Evolutionary conservation across 2,888 invertebrate species (phyloP).

Genomic region (Exocentrus adspersus): DNA sequence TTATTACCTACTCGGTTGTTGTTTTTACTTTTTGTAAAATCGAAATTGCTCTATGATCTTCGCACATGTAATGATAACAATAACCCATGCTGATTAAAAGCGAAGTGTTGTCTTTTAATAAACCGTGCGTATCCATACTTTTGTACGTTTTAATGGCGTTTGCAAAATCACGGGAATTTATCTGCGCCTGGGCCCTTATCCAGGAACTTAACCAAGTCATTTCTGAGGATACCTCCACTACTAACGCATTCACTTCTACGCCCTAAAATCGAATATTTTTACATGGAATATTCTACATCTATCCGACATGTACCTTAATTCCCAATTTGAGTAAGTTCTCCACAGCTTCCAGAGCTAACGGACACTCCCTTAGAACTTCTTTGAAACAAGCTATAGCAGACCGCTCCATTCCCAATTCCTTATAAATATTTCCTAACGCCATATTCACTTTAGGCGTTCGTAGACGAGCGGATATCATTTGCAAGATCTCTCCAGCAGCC

Average conservation of each 20-base stretch:
- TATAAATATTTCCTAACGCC: constrained; percentile 78
- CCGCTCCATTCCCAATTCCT: constrained; percentile 74
- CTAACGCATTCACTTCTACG: constrained; percentile 77
- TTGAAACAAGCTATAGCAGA: constrained; percentile 80
- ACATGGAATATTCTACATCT: neutral
- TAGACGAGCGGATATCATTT: constrained; percentile 71
- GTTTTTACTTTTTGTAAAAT: constrained; percentile 64
- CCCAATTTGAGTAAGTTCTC: constrained; percentile 78
- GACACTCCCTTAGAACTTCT: constrained; percentile 77
- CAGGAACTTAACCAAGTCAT: constrained; percentile 70
- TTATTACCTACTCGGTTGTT: neutral
- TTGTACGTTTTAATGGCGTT: constrained; percentile 75
- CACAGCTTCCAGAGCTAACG: constrained; percentile 79
- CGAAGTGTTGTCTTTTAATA: constrained; percentile 74
- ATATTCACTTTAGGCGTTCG: constrained; percentile 80
- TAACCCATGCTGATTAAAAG: constrained; percentile 77
- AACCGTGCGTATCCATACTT: constrained; percentile 72
- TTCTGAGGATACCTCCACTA: constrained; percentile 68
- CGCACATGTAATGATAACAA: constrained; percentile 77
- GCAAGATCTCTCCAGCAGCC: constrained; percentile 69
- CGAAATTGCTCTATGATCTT: constrained; percentile 72
- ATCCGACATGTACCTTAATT: constrained; percentile 56
- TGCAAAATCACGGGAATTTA: constrained; percentile 74
- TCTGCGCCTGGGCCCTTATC: constrained; percentile 73
- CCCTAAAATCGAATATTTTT: constrained; percentile 66